Conservation (phyloP, 2,113 vertebrate species). For the Hyperoodon ampullatus region DNA sequence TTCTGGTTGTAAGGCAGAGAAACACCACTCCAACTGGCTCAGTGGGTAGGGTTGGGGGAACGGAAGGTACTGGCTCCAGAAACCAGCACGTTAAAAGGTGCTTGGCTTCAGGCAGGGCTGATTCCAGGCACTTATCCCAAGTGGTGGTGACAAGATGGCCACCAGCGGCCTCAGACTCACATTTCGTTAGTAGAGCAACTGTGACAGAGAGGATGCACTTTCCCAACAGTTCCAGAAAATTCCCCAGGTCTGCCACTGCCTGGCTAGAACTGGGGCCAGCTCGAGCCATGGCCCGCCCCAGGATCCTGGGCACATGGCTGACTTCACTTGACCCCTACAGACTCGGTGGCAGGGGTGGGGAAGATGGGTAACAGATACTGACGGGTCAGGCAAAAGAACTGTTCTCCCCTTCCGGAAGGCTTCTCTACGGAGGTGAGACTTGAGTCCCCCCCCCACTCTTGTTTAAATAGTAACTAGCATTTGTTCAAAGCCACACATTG, state of each 20-base stretch:
- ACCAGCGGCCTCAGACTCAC: neutral
- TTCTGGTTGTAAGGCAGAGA: neutral
- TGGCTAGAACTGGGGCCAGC: neutral
- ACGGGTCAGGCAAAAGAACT: neutral
- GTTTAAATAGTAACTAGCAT: slow-evolving; percentile 37
- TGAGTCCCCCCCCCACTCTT: neutral
- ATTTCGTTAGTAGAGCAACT: neutral
- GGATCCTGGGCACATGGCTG: neutral
- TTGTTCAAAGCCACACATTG: slow-evolving; percentile 40
- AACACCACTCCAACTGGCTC: neutral
- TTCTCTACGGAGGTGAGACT: neutral
- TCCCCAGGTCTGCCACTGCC: neutral
- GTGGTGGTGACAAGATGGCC: slow-evolving; percentile 3
- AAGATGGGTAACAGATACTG: neutral
- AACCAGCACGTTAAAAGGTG: neutral
- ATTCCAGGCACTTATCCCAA: neutral
- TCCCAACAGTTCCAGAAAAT: slow-evolving; percentile 4
- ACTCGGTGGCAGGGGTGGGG: no score
- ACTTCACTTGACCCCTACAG: neutral
- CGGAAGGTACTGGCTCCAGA: neutral
- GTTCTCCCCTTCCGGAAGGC: neutral
- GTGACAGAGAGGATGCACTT: neutral
- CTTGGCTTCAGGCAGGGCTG: slow-evolving; percentile 16
- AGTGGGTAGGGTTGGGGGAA: neutral
- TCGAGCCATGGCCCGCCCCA: neutral